Evolutionary conservation across 2,113 vertebrate genomes (phyloP).

Genomic region (Circaetus cinerascens): DNA sequence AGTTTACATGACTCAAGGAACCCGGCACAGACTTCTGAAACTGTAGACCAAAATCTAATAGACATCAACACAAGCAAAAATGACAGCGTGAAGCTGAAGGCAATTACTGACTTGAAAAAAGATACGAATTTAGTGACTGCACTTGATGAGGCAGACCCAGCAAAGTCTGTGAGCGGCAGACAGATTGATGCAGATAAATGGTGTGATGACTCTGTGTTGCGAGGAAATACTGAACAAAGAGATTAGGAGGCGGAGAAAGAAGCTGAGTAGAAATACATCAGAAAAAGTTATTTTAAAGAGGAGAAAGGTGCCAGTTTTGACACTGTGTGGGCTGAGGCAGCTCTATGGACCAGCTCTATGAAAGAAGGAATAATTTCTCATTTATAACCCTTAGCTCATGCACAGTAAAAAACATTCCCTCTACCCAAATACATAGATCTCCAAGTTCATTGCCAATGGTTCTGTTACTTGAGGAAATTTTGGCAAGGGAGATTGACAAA

Average conservation of each 20-base stretch:
- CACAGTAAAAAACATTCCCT: background rate
- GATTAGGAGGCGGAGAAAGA: background rate
- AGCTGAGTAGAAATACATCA: background rate
- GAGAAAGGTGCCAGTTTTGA: background rate
- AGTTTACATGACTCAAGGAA: background rate
- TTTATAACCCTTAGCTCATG: background rate
- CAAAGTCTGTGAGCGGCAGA: slow-evolving; percentile 27
- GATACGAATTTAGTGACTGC: slow-evolving; percentile 36
- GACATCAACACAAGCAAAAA: slow-evolving; percentile 15
- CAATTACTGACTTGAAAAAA: slow-evolving; percentile 20
- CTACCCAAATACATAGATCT: background rate
- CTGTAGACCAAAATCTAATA: slow-evolving; percentile 31
- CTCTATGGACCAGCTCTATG: background rate
- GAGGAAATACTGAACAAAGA: slow-evolving; percentile 29
- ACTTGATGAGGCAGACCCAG: slow-evolving; percentile 45
- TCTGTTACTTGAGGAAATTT: slow-evolving; percentile 13
- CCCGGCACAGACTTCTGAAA: background rate
- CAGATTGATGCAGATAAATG: slow-evolving; percentile 53
- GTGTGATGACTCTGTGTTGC: background rate
- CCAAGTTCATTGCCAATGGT: background rate
- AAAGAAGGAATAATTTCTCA: background rate
- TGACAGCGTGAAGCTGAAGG: background rate
- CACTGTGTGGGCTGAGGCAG: background rate
- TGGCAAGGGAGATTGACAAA: slow-evolving; percentile 30
- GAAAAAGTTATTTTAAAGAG: slow-evolving; percentile 6